phyloP scores from a whole-genome alignment of 2,113 vertebrate genomes.

The Amphilophus citrinellus region DNA sequence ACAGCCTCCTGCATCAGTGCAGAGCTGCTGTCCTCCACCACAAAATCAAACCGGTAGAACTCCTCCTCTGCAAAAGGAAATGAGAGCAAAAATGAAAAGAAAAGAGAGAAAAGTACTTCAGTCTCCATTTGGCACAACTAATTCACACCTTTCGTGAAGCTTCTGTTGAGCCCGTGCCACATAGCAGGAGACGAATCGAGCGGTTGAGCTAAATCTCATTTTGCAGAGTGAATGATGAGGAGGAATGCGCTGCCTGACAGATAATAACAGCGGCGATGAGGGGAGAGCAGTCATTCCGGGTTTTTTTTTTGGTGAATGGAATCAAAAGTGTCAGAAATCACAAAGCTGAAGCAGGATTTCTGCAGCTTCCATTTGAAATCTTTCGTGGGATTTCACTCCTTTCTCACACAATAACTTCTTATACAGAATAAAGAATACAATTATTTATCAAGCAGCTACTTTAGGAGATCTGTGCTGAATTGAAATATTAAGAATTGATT shows the following conservation, averaged over 20 bases:
- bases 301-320: not conserved
- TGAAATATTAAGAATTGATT: not conserved
- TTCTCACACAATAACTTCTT: not conserved
- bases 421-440: not conserved
- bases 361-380: not conserved
- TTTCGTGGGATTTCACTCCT: not conserved
- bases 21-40: conserved; percentile 69
- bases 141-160: conserved; percentile 1
- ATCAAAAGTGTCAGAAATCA: not conserved
- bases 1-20: conserved; percentile 66
- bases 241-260: not conserved
- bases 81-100: not conserved
- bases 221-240: not conserved
- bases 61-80: conserved; percentile 84
- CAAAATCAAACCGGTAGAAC: conserved; percentile 87
- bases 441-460: not conserved
- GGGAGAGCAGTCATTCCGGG: not conserved
- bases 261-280: not conserved
- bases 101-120: not conserved
- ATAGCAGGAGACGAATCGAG: conserved; percentile 69
- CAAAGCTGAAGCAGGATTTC: not conserved
- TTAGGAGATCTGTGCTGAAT: not conserved
- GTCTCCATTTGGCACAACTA: not conserved
- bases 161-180: conserved; percentile 40
- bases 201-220: conserved; percentile 2